Base-by-base conservation (phyloP, 1,140 invertebrate genomes). In the Eupristina koningsbergeri region DNA sequence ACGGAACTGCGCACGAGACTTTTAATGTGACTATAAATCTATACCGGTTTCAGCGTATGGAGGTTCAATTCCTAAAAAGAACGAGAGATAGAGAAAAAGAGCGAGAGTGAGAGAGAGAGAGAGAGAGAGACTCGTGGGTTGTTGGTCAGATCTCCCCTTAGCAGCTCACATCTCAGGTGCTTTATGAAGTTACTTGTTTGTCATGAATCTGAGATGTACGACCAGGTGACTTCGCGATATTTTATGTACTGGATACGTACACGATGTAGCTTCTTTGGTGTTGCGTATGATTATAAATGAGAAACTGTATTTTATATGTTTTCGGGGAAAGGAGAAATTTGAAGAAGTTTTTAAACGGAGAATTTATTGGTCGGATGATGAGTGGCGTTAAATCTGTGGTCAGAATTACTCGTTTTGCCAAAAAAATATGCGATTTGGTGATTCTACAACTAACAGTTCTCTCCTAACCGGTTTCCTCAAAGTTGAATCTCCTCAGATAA, bases 11-110 rank as follows among this genome's bases (percentile, higher is more conserved):
- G 29, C 74, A 53, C 39, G 47, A 39, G 45, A 83, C 47, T 77
- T 83, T 76, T 77, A 77, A 77, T 77, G 81, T 58, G 81, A 77
- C 45, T 83, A 74, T 83, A 77, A 77, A 83, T 83, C 73, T 74
- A 83, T 83, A 83, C 81, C 81, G 81, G 81, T 83, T 83, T 80
- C 31, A 11, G 6, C 26, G 19, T 80, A 47, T 67, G 64, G 63
- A 29, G n/a, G 41, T 39, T 64, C 53, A 53, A 41, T 79, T 64
- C n/a, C 29, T 58, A 26, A 76, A 76, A 76, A 58, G 67, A 71
- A 71, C 39, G 36, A 71, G 36, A 71, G 19, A 13, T 3, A 19
- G 36, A n/a, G n/a, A n/a, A n/a, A n/a, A n/a, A n/a, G n/a, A n/a
- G n/a, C n/a, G n/a, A n/a, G n/a, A n/a, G n/a, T n/a, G n/a, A n/a